A percentile compares a stretch with the other conserved stretches of the same genome.
These are phyloP conservation scores for Eupeodes corollae DNA, from an alignment of 1,140 invertebrate species.

Conservation along the genomic window DNA sequence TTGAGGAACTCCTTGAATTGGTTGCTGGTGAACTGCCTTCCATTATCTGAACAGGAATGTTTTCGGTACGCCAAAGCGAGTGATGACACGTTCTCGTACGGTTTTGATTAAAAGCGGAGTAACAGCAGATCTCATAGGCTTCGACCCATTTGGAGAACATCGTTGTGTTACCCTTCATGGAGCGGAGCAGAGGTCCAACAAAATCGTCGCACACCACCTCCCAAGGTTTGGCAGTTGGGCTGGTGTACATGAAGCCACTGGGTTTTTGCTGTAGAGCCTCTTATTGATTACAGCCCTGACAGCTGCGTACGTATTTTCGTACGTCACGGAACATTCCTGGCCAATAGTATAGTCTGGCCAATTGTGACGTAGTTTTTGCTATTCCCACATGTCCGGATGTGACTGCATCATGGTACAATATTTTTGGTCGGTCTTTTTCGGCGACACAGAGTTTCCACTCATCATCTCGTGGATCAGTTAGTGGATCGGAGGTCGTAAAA, in stretches of 20 bases:
- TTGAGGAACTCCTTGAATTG: not conserved
- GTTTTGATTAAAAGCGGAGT: not conserved
- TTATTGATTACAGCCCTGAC: not conserved
- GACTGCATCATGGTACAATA: too few species aligned
- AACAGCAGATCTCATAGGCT: not conserved
- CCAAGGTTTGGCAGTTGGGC: not conserved
- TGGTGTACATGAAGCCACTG: not conserved
- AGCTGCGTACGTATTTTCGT: not conserved
- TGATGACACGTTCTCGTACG: not conserved
- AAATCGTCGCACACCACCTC: not conserved
- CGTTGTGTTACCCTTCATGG: not conserved
- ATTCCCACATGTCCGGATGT: constrained; percentile 1
- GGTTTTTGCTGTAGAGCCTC: not conserved
- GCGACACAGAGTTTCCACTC: too few species aligned
- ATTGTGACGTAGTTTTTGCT: not conserved
- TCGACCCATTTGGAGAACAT: constrained; percentile 3
- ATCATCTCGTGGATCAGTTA: too few species aligned
- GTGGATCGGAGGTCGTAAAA: too few species aligned
- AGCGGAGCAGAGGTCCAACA: constrained; percentile 2
- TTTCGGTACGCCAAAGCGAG: not conserved
- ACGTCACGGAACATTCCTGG: not conserved
- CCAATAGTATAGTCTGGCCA: not conserved
- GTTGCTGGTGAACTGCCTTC: not conserved
- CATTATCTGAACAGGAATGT: not conserved
- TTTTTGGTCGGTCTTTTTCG: too few species aligned